Base-by-base conservation (phyloP, 2,888 invertebrate genomes). In the Brassicogethes aeneus region DNA sequence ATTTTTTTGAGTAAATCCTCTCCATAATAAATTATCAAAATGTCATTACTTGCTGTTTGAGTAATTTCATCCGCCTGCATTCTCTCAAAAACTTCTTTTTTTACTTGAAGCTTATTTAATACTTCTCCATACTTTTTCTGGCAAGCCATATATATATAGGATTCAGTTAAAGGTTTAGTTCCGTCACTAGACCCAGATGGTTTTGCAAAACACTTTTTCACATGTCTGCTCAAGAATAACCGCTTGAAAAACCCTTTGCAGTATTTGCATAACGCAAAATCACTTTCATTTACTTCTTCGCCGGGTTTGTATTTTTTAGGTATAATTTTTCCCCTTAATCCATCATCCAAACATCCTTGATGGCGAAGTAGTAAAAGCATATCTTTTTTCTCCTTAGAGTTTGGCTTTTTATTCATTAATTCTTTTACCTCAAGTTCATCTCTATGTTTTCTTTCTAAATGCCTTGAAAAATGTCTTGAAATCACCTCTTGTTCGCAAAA, bases 41-140 rank as follows among this genome's bases (percentile, higher is more conserved):
- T 13, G 17, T 43, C 43, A 32, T 40, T 40, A 16, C 34, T 29
- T 15, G 40, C 40, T 23, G 36, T 39, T 36, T 30, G 7, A 36
- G 39, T 39, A 30, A 42, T 37, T 16, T 39, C 16, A 32, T 31
- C 31, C 23, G 29, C 34, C 23, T 23, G 38, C 35, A 42, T 42
- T 16, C 35, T 42, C 3, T 10, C 2, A 16, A 42, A 42, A 33
- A 42, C 35, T 34, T 39, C 30, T 30, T 34, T 38, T 39, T 42
- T 42, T 29, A 34, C 38, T n/a, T 2, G 5, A 13, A 42, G 12
- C 14, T 35, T 42, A 15, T 42, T 36, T 36, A 43, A 17, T 14
- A 40, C 17, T 40, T 36, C 36, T 13, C 40, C 43, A 40, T 40
- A 40, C 12, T 31, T 43, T 34, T 40, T 43, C 3, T 43, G 29